phyloP scores from a whole-genome alignment of 1,140 invertebrate genomes.

The Drosophila arizonae region DNA sequence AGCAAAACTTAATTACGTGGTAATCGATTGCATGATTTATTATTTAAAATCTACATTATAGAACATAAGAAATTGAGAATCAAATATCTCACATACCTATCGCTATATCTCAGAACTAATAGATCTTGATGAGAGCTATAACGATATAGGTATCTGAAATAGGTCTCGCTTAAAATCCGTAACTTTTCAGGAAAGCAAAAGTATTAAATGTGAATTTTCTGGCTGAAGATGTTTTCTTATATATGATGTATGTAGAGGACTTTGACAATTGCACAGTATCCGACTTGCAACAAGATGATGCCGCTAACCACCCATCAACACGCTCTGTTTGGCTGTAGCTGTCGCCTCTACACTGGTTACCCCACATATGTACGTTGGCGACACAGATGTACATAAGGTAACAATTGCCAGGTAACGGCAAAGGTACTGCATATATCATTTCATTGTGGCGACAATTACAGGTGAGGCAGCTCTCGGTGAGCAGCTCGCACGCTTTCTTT shows the following conservation, averaged over 20 bases:
- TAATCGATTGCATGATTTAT: too few species aligned
- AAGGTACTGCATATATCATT: slow-evolving; percentile 24
- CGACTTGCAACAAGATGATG: slow-evolving; percentile 2
- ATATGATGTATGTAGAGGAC: not conserved
- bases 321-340: slow-evolving; percentile 14
- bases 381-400: not conserved
- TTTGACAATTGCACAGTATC: not conserved
- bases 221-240: not conserved
- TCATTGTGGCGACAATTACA: slow-evolving; percentile 33
- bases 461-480: slow-evolving; percentile 31
- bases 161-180: slow-evolving; percentile 26
- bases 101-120: too few species aligned
- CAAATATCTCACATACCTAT: too few species aligned
- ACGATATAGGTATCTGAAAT: slow-evolving; percentile 15
- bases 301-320: not conserved
- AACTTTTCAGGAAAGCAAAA: not conserved
- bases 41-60: too few species aligned
- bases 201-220: not conserved
- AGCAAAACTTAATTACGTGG: too few species aligned
- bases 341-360: slow-evolving; percentile 10
- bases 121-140: not conserved
- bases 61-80: too few species aligned
- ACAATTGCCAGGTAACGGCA: slow-evolving; percentile 6
- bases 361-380: too few species aligned
- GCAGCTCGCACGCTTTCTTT: slow-evolving; percentile 73